These are phyloP conservation scores for Panopea generosa DNA, from an alignment of 2,888 invertebrate species.

Conservation along the genomic window DNA sequence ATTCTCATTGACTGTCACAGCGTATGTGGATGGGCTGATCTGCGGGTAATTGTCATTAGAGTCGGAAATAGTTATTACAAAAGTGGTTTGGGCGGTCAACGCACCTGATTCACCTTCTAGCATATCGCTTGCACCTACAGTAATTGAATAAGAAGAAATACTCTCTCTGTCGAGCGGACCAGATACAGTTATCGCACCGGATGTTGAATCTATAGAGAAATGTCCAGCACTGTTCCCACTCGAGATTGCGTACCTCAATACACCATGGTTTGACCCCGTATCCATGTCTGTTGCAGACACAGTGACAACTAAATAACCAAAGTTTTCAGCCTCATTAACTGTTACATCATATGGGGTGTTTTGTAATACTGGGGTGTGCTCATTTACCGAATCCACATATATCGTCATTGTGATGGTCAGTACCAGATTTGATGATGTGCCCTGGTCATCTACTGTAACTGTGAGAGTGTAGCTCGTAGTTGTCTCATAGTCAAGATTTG, in stretches of 20 bases:
- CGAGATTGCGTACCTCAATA: slow-evolving; percentile 65
- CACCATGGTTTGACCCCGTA: slow-evolving; percentile 67
- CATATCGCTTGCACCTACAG: slow-evolving; percentile 66
- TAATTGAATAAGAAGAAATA: slow-evolving; percentile 64
- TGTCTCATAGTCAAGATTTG: slow-evolving; percentile 71
- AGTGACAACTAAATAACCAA: slow-evolving; percentile 38
- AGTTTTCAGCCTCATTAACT: slow-evolving; percentile 62
- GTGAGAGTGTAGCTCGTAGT: slow-evolving; percentile 57
- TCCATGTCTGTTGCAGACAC: slow-evolving; percentile 65
- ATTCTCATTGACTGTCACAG: slow-evolving; percentile 95
- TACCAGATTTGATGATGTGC: slow-evolving; percentile 38
- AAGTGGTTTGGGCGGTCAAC: slow-evolving; percentile 86
- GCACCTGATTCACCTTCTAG: slow-evolving; percentile 50
- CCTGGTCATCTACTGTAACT: slow-evolving; percentile 68
- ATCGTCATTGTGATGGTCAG: slow-evolving; percentile 45
- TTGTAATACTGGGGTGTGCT: slow-evolving; percentile 65
- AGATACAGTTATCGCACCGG: slow-evolving; percentile 68
- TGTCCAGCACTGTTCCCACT: slow-evolving; percentile 63
- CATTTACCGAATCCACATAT: slow-evolving; percentile 69
- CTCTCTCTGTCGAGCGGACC: slow-evolving; percentile 75
- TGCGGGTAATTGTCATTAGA: slow-evolving; percentile 97
- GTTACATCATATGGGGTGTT: slow-evolving; percentile 53
- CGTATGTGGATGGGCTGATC: slow-evolving; percentile 96
- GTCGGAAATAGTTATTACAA: slow-evolving; percentile 97
- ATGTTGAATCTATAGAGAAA: slow-evolving; percentile 69